Percentiles rank a stretch among this genome's conserved stretches.
These are phyloP conservation scores for Hepsetus odoe DNA, from an alignment of 2,113 vertebrate genomes.

Conservation along the genomic window DNA sequence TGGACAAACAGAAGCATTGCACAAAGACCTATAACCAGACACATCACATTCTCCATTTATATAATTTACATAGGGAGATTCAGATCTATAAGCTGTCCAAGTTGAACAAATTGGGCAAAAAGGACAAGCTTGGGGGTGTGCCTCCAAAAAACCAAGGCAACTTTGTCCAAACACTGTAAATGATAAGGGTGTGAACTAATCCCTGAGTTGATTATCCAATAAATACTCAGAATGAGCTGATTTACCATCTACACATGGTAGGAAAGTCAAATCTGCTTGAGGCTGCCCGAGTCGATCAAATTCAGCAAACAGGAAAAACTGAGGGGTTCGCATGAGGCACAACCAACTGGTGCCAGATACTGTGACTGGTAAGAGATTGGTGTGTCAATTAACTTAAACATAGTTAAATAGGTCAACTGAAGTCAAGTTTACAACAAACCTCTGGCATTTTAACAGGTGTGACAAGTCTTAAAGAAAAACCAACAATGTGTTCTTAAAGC, in stretches of 20 bases:
- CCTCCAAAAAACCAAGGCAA: conserved; percentile 13
- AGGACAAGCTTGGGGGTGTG: not conserved
- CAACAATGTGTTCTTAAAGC: too few species aligned
- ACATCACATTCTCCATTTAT: conserved; percentile 26
- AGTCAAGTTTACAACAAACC: too few species aligned
- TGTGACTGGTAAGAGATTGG: conserved; percentile 41
- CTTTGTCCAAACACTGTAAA: not conserved
- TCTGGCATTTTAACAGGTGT: too few species aligned
- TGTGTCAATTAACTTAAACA: not conserved
- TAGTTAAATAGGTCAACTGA: not conserved
- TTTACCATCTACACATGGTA: not conserved
- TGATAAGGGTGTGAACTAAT: not conserved
- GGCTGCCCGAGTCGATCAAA: not conserved
- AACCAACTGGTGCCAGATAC: conserved; percentile 43
- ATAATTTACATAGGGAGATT: conserved; percentile 31
- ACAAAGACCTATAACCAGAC: not conserved
- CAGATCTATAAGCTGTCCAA: conserved; percentile 14
- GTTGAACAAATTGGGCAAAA: conserved; percentile 9
- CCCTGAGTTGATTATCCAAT: not conserved
- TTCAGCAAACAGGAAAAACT: not conserved
- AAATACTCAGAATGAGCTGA: too few species aligned
- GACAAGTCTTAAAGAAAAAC: too few species aligned
- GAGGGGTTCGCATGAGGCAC: conserved; percentile 28
- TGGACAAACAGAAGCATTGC: not conserved
- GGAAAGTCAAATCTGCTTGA: not conserved